Conservation (phyloP, 1,140 invertebrate genomes). For the Armadillidium nasatum region DNA sequence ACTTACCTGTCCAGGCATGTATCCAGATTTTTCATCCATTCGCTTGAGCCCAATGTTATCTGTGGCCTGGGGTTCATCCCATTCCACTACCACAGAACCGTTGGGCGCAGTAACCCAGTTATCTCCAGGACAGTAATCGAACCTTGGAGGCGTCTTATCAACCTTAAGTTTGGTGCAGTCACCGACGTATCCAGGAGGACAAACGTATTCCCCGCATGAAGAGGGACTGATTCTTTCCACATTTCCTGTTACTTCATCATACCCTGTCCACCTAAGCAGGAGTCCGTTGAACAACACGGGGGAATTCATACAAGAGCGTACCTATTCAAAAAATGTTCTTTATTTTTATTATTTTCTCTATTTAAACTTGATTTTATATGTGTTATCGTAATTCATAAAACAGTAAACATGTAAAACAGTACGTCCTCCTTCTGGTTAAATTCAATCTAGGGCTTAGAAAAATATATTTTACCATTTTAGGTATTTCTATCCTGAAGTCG, state of each 20-base stretch:
- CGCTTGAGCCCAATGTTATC: conserved; percentile 77
- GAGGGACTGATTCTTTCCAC: conserved; percentile 87
- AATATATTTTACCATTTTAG: conserved; percentile 61
- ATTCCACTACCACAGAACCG: conserved; percentile 83
- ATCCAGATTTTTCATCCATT: conserved; percentile 77
- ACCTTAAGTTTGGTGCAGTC: conserved; percentile 78
- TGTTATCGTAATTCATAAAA: too few species aligned
- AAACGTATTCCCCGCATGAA: conserved; percentile 79
- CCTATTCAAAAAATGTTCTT: conserved; percentile 40
- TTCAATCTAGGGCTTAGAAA: too few species aligned
- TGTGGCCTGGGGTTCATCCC: conserved; percentile 87
- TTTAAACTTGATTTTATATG: too few species aligned
- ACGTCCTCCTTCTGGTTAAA: too few species aligned
- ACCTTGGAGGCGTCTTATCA: conserved; percentile 71
- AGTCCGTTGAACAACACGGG: conserved; percentile 81
- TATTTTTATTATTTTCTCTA: too few species aligned
- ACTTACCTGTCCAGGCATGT: conserved; percentile 64
- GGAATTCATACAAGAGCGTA: conserved; percentile 70
- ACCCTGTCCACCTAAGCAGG: conserved; percentile 85
- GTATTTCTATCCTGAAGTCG: conserved; percentile 86
- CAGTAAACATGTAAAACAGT: too few species aligned
- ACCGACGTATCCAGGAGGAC: conserved; percentile 76
- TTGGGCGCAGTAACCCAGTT: conserved; percentile 90
- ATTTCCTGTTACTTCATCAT: conserved; percentile 80
- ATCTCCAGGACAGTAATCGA: conserved; percentile 86